Percentiles rank a stretch among this genome's conserved stretches.
These are phyloP conservation scores for western clawed frog (Xenopus tropicalis) DNA, from an alignment of 2,113 vertebrate species.

Conservation along the genomic window DNA sequence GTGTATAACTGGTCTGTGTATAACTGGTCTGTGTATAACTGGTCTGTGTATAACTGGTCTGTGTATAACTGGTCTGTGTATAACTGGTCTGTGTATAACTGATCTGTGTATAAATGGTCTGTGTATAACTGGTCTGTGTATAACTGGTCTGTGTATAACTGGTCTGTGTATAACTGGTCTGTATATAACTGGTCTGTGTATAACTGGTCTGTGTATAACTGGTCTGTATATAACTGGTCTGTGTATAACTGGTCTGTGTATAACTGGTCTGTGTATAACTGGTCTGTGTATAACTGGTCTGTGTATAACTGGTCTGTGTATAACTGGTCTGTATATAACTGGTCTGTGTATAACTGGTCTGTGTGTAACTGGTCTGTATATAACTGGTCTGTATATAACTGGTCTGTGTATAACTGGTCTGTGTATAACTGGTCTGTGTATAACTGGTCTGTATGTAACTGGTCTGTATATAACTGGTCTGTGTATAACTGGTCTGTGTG, in stretches of 20 bases:
- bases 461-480: constrained; percentile 29
- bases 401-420: constrained; percentile 5
- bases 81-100: background rate
- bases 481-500: background rate
- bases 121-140: constrained; percentile 3
- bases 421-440: constrained; percentile 3
- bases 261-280: background rate
- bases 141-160: background rate
- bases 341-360: constrained; percentile 5
- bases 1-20: background rate
- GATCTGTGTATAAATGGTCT: constrained; percentile 5
- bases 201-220: constrained; percentile 40
- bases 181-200: background rate
- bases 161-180: constrained; percentile 30
- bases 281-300: constrained; percentile 5
- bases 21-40: constrained; percentile 40
- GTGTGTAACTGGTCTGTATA: no score
- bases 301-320: no score
- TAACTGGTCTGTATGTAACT: background rate
- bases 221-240: background rate
- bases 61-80: constrained; percentile 36
- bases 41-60: background rate
- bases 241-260: constrained; percentile 36
- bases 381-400: background rate
- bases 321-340: background rate